These are phyloP conservation scores for Cepphus grylle DNA, from an alignment of 2,113 vertebrate species.

Conservation along the genomic window DNA sequence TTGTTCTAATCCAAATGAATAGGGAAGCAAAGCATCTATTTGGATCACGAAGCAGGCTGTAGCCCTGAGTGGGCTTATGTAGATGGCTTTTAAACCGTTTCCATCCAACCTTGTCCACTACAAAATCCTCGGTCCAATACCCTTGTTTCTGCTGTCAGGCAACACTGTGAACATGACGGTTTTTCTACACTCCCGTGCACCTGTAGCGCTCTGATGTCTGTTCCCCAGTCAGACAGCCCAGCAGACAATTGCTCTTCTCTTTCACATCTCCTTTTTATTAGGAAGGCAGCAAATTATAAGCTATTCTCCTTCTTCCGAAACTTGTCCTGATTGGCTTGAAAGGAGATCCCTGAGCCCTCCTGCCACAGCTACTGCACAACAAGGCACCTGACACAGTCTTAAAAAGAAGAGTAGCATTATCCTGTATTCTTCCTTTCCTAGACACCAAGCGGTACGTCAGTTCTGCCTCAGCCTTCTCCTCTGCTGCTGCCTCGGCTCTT, in stretches of 20 bases:
- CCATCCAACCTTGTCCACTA: background rate
- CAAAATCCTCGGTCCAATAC: background rate
- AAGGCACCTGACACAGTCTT: background rate
- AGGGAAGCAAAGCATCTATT: background rate
- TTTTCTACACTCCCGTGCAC: background rate
- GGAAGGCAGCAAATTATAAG: background rate
- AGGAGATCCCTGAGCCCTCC: background rate
- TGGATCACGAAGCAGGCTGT: background rate
- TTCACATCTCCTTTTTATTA: background rate
- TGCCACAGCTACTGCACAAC: background rate
- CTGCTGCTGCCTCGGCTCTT: background rate
- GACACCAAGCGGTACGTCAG: background rate
- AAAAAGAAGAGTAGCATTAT: rapidly evolving
- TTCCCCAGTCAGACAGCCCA: background rate
- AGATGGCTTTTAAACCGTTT: background rate
- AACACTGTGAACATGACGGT: background rate
- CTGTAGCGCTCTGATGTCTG: background rate
- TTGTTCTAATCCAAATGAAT: background rate
- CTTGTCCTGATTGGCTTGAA: background rate
- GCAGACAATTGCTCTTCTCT: background rate
- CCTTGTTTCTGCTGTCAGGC: slow-evolving; percentile 29
- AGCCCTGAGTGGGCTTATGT: background rate
- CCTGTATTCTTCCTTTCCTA: background rate
- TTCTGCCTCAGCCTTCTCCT: background rate
- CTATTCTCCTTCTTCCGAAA: background rate